Evolutionary conservation across 2,113 vertebrate genomes (phyloP), one percentile per base, ranked within the genome.

Genomic region (Melanotaenia duboulayi): DNA sequence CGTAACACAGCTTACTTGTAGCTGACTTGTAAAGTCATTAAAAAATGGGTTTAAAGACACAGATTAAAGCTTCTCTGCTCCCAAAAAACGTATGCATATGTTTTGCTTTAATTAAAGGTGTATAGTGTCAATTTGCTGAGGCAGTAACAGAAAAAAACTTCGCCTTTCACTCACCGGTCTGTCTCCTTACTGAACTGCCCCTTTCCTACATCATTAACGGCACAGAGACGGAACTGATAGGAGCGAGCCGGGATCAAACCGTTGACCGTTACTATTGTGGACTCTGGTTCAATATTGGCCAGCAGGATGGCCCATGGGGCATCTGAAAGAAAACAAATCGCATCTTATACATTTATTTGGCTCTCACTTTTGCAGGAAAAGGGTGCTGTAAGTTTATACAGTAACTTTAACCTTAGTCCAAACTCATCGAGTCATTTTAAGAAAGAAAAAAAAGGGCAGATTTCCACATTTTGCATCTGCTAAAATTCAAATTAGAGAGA

Each of bases 171-270:
- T 95, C 84, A 98, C 98, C 98, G 96, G 71, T 97, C 96, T 0
- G 97, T 99, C 92, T 98, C 97, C 88, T 96, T 97, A 93, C 98
- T 99, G 94, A 98, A 97, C 80, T 97, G 96, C 0, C 98, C 96
- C 79, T 95, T 97, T 52, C 97, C 97, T 83, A 99, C 98, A 4
- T 99, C 96, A 0, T 99, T 99, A 37, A 97, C 93, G 0, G 98
- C 97, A 4, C 97, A 98, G 25, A 99, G 95, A 65, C 96, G 96
- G 94, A 99, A 99, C 91, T 98, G 97, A 89, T 99, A 99, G 82
- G 96, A 98, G 37, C 97, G 96, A 0, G 97, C 96, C 0, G 98
- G 98, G 35, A 97, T 96, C 91, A 99, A 82, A 54, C 95, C 96
- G 57, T 92, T 94, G 81, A 99, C 96, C 0, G 81, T 92, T 90